Evolutionary conservation across 2,113 vertebrate genomes (phyloP).

Genomic region (Mellivora capensis): DNA sequence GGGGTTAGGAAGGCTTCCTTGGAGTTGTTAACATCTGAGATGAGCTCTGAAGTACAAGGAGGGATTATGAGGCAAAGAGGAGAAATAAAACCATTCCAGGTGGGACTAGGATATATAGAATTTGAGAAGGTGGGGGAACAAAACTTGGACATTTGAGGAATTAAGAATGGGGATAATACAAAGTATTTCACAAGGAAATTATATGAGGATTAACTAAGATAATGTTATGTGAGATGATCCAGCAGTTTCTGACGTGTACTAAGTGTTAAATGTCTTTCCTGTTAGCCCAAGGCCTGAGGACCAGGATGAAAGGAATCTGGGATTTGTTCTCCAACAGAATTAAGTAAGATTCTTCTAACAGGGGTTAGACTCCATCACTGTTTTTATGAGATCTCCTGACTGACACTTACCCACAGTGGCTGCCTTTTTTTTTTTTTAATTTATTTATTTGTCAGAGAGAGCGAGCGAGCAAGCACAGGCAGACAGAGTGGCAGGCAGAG

Average conservation of each 20-base stretch:
- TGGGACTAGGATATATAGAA: not conserved
- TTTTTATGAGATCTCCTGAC: not conserved
- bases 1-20: not conserved
- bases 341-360: not conserved
- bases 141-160: not conserved
- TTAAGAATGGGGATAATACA: not conserved
- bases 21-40: not conserved
- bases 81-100: not conserved
- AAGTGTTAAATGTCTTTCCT: not conserved
- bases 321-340: not conserved
- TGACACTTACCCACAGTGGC: not conserved
- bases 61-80: not conserved
- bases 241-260: not conserved
- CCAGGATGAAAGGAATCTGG: not conserved
- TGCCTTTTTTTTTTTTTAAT: no score
- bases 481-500: no score
- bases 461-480: no score
- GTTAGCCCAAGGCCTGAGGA: constrained; percentile 3
- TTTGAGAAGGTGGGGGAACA: not conserved
- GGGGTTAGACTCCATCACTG: not conserved
- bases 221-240: not conserved
- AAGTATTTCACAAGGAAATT: constrained; percentile 17
- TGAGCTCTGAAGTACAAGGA: not conserved
- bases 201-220: not conserved
- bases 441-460: no score